phyloP scores from a whole-genome alignment of 2,888 invertebrate species.

The Acanthosoma haemorrhoidale region DNA sequence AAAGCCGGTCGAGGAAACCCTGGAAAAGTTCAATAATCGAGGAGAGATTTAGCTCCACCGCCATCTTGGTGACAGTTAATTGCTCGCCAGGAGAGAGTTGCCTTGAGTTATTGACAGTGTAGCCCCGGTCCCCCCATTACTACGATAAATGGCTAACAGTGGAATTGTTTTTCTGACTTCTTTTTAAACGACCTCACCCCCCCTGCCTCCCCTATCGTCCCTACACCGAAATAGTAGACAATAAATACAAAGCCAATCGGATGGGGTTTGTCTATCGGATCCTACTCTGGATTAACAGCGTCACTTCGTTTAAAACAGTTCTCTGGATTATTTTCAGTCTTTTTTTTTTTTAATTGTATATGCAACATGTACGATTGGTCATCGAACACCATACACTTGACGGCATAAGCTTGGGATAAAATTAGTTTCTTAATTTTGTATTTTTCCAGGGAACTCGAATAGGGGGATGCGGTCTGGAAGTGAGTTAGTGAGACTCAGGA shows the following conservation, averaged over 20 bases:
- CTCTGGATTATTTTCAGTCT: no score
- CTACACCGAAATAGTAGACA: conserved; percentile 24
- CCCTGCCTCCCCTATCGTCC: background rate
- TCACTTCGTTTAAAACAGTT: background rate
- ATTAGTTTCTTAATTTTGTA: no score
- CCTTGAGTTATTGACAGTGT: conserved; percentile 29
- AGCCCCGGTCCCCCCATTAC: conserved; percentile 24
- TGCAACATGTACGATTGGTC: no score
- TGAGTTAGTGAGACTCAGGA: no score
- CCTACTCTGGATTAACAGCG: conserved; percentile 14
- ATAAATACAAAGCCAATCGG: conserved; percentile 28
- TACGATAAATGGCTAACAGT: conserved; percentile 29
- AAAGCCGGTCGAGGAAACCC: background rate
- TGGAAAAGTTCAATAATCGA: conserved; percentile 29
- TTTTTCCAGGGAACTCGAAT: no score
- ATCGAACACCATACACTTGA: no score
- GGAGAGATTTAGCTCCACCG: conserved; percentile 12
- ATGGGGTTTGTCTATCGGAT: conserved; percentile 24
- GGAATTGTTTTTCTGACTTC: conserved; percentile 30
- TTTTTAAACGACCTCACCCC: conserved; percentile 27
- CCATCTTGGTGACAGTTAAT: conserved; percentile 30
- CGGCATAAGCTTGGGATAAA: no score
- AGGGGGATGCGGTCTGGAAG: no score
- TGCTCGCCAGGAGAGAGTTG: background rate
- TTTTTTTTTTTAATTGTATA: no score